Evolutionary conservation across 2,113 vertebrate genomes (phyloP).

Genomic region (Oryzias celebensis): DNA sequence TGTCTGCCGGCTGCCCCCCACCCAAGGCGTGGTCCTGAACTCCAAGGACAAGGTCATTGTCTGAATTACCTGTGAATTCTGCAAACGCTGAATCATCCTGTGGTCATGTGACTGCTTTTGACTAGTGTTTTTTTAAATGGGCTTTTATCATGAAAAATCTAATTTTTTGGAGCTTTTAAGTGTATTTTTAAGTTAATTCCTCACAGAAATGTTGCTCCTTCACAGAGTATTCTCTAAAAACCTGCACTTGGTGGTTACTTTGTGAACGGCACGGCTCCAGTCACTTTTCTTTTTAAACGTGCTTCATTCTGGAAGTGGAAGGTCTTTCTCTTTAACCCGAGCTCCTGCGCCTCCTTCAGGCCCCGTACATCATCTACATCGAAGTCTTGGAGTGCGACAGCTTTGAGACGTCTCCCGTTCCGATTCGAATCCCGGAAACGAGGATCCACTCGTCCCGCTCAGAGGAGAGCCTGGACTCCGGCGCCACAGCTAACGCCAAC

Average conservation of each 20-base stretch:
- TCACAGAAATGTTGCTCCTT: too few species aligned
- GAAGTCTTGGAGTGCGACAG: constrained; percentile 94
- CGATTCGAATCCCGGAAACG: constrained; percentile 89
- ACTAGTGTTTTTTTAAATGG: too few species aligned
- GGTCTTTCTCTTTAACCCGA: too few species aligned
- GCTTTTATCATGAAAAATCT: too few species aligned
- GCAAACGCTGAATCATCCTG: neutral
- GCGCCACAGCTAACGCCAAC: constrained; percentile 21
- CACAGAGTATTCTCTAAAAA: too few species aligned
- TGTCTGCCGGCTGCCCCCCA: constrained; percentile 89
- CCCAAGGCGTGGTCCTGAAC: constrained; percentile 92
- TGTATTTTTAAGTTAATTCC: too few species aligned
- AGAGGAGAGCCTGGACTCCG: constrained; percentile 89
- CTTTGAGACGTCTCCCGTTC: constrained; percentile 88
- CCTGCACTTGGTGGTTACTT: too few species aligned
- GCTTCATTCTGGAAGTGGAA: too few species aligned
- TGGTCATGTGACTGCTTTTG: neutral
- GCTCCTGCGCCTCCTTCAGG: constrained; percentile 67
- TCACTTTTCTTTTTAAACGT: too few species aligned
- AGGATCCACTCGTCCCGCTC: constrained; percentile 90
- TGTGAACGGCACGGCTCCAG: too few species aligned
- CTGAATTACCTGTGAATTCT: neutral
- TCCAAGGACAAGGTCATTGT: constrained; percentile 89
- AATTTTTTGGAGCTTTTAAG: too few species aligned
- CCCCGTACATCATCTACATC: constrained; percentile 94